A percentile compares a stretch with the other conserved stretches of the same genome.
Conservation (phyloP, 2,113 vertebrate species). For the Ploceus nigricollis region DNA sequence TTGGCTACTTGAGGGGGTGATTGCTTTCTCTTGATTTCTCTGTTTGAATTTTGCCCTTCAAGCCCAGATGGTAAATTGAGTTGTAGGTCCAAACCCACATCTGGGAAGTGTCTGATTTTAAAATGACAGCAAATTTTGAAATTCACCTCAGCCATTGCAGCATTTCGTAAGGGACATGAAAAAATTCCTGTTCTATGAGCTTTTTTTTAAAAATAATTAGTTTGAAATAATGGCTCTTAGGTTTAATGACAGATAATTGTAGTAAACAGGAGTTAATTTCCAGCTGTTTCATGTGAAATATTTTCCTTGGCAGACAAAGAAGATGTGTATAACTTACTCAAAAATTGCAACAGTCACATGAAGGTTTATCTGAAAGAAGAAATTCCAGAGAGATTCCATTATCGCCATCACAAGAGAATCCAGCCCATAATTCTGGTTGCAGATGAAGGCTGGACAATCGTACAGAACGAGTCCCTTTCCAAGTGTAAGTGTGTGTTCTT, state of each 20-base stretch:
- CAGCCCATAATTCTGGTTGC: conserved; percentile 90
- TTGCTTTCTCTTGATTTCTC: neutral
- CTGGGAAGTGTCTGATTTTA: neutral
- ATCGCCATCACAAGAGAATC: conserved; percentile 80
- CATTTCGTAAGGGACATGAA: neutral
- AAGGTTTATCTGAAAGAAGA: conserved; percentile 84
- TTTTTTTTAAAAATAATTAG: neutral
- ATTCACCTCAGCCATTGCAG: accelerated
- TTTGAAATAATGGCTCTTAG: neutral
- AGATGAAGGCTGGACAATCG: conserved; percentile 94
- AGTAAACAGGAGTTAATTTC: neutral
- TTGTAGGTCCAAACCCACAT: neutral
- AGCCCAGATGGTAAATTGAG: neutral
- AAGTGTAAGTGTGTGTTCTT: conserved; percentile 72
- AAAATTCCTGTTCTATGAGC: neutral
- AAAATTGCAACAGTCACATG: conserved; percentile 79
- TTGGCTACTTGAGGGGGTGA: neutral
- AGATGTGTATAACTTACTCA: conserved; percentile 74
- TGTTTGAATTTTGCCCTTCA: neutral
- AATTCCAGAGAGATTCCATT: conserved; percentile 88
- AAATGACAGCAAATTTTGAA: neutral
- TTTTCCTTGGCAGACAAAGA: conserved; percentile 67
- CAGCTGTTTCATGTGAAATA: neutral
- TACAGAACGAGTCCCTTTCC: conserved; percentile 69
- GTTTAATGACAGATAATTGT: neutral